These are phyloP conservation scores for Listronotus bonariensis DNA, from an alignment of 1,140 invertebrate genomes.

Conservation along the genomic window DNA sequence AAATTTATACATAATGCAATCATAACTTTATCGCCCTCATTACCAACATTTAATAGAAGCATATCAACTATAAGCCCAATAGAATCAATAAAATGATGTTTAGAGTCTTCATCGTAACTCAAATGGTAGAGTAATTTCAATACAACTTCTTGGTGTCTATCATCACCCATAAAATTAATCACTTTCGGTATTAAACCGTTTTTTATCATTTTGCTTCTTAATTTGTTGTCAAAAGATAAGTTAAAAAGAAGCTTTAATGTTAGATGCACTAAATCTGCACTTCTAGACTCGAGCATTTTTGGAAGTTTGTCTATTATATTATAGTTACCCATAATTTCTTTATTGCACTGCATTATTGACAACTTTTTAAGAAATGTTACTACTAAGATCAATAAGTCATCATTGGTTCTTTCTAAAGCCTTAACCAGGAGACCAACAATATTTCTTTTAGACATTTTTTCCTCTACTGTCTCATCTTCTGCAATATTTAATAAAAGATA, in stretches of 20 bases:
- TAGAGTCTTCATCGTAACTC: conserved; percentile 93
- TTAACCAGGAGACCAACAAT: conserved; percentile 88
- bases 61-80: conserved; percentile 83
- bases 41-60: conserved; percentile 72
- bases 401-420: conserved; percentile 82
- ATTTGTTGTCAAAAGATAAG: conserved; percentile 92
- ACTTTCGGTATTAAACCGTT: conserved; percentile 87
- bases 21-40: conserved; percentile 74
- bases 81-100: conserved; percentile 94
- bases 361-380: conserved; percentile 95
- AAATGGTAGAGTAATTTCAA: conserved; percentile 93
- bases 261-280: conserved; percentile 84
- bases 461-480: conserved; percentile 91
- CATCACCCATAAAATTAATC: conserved; percentile 85
- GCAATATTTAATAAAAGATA: conserved; percentile 94
- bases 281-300: conserved; percentile 71
- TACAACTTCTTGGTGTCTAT: conserved; percentile 81
- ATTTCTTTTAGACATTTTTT: conserved; percentile 96
- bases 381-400: conserved; percentile 88
- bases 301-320: conserved; percentile 78
- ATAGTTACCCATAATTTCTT: conserved; percentile 83
- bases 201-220: conserved; percentile 88
- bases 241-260: conserved; percentile 91
- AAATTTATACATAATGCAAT: conserved; percentile 91
- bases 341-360: conserved; percentile 93